These are phyloP conservation scores for Bhutanitis thaidina DNA, from an alignment of 2,888 invertebrate genomes.

Conservation along the genomic window DNA sequence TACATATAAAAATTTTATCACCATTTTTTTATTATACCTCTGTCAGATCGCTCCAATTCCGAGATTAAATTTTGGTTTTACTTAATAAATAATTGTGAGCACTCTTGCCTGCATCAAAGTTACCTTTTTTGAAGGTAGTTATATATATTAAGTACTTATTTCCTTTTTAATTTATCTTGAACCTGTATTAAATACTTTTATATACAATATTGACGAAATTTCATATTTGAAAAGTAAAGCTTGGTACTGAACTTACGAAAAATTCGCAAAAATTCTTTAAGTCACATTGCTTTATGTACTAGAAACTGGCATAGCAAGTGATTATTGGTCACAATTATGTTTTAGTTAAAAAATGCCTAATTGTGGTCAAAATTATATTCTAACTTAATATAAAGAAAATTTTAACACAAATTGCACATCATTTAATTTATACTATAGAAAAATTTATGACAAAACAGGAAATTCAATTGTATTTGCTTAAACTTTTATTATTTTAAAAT, in stretches of 20 bases:
- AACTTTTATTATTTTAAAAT: no score
- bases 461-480: no score
- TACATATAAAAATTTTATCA: constrained; percentile 37
- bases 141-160: constrained; percentile 46
- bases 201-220: neutral
- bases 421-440: no score
- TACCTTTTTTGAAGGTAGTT: constrained; percentile 47
- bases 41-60: constrained; percentile 44
- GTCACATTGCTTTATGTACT: no score
- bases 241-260: neutral
- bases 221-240: neutral
- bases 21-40: constrained; percentile 51
- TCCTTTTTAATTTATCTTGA: constrained; percentile 32
- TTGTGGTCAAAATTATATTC: no score
- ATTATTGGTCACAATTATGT: no score
- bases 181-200: constrained; percentile 23
- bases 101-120: constrained; percentile 61
- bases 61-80: constrained; percentile 30
- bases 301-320: no score
- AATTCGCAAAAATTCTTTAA: no score
- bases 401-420: no score
- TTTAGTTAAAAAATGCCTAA: no score
- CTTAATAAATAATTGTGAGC: constrained; percentile 35
- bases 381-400: no score
- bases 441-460: no score